phyloP scores from a whole-genome alignment of 2,888 invertebrate genomes.

The Calameuta pallipes region DNA sequence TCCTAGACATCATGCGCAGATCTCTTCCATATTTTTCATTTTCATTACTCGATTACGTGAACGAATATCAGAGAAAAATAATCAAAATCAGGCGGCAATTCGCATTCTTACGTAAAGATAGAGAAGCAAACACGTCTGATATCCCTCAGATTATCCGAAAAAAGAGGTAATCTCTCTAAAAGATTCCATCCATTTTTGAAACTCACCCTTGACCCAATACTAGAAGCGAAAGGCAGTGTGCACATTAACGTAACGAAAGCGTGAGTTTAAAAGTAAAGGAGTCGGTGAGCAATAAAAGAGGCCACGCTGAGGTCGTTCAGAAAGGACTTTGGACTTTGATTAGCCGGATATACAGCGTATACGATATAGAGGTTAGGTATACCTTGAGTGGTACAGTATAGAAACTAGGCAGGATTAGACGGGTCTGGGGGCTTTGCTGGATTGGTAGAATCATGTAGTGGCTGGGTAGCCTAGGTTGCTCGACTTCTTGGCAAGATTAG shows the following conservation, averaged over 20 bases:
- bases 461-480: slow-evolving; percentile 45
- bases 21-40: too few species aligned
- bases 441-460: slow-evolving; percentile 58
- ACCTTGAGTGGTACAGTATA: slow-evolving; percentile 26
- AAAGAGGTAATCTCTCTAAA: neutral
- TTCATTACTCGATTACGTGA: too few species aligned
- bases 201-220: neutral
- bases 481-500: slow-evolving; percentile 59
- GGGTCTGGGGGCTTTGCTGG: slow-evolving; percentile 51
- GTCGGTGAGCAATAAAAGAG: slow-evolving; percentile 45
- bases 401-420: slow-evolving; percentile 51
- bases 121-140: neutral
- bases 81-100: too few species aligned
- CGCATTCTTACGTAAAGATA: neutral
- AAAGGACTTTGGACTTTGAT: slow-evolving; percentile 29
- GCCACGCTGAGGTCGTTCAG: slow-evolving; percentile 42
- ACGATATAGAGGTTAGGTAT: slow-evolving; percentile 13
- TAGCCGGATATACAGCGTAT: slow-evolving; percentile 3
- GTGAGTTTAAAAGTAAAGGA: slow-evolving; percentile 23
- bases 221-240: neutral
- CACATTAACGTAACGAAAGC: slow-evolving; percentile 12
- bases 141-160: neutral
- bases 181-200: neutral
- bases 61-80: too few species aligned
- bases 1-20: too few species aligned